A percentile compares a stretch with the other conserved stretches of the same genome.
phyloP scores from a whole-genome alignment of 1,140 invertebrate genomes.

The Diabrotica virgifera region DNA sequence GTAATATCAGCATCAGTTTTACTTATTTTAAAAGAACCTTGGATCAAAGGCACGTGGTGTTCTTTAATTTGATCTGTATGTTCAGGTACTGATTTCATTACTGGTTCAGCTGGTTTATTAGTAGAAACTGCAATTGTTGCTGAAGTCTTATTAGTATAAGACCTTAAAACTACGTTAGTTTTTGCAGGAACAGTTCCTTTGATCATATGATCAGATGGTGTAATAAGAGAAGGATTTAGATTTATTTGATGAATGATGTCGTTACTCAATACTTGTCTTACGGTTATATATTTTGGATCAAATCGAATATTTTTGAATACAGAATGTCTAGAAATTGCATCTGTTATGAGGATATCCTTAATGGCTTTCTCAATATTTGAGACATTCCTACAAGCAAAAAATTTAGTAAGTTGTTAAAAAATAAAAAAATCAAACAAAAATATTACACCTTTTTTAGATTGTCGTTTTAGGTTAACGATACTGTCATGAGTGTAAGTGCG shows the following conservation, averaged over 20 bases:
- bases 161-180: slow-evolving; percentile 54
- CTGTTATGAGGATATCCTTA: too few species aligned
- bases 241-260: slow-evolving; percentile 46
- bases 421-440: too few species aligned
- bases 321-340: too few species aligned
- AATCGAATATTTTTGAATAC: slow-evolving; percentile 66
- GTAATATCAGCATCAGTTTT: slow-evolving; percentile 61
- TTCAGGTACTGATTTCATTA: slow-evolving; percentile 20
- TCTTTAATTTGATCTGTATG: slow-evolving; percentile 52
- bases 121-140: slow-evolving; percentile 14
- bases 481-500: too few species aligned
- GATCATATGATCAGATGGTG: slow-evolving; percentile 22
- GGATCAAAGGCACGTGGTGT: slow-evolving; percentile 55
- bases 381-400: too few species aligned
- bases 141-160: slow-evolving; percentile 48
- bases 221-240: slow-evolving; percentile 31
- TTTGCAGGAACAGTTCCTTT: slow-evolving; percentile 34
- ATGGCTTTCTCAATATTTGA: too few species aligned
- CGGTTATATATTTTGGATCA: slow-evolving; percentile 60
- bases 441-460: too few species aligned
- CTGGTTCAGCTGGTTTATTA: slow-evolving; percentile 21
- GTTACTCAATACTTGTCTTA: slow-evolving; percentile 58
- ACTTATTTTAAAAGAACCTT: slow-evolving; percentile 61
- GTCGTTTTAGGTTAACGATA: too few species aligned
- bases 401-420: too few species aligned